These are phyloP conservation scores for Caretta caretta DNA, from an alignment of 2,113 vertebrate genomes.

Conservation along the genomic window DNA sequence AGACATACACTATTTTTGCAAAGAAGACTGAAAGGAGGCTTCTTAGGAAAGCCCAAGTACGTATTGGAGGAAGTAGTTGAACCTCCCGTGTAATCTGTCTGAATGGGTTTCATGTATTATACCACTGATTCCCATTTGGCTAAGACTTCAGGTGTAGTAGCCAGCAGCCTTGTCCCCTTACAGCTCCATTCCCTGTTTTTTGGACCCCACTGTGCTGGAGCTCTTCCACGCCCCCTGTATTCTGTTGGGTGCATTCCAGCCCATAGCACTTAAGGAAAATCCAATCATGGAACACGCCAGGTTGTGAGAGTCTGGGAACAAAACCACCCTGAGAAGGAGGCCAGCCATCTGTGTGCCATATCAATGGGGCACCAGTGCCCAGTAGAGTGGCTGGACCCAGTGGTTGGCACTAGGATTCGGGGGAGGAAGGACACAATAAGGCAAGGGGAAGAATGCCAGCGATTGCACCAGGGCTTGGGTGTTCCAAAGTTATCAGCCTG, in stretches of 20 bases:
- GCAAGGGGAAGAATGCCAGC: background rate
- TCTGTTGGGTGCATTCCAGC: background rate
- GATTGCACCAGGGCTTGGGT: too few species aligned
- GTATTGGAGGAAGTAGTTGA: background rate
- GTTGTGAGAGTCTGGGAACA: background rate
- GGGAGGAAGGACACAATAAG: background rate
- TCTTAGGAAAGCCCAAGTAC: background rate
- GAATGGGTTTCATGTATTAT: background rate
- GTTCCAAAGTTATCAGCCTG: background rate
- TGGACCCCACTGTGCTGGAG: background rate
- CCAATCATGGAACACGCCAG: background rate
- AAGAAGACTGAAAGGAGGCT: background rate
- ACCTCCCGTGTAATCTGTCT: background rate
- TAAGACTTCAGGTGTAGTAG: background rate
- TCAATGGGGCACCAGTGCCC: background rate
- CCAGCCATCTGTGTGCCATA: too few species aligned
- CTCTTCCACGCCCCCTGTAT: background rate
- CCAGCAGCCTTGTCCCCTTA: background rate
- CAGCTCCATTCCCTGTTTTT: background rate
- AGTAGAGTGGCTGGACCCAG: background rate
- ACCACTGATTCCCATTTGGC: background rate
- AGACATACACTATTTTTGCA: background rate
- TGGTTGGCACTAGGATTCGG: fast-evolving
- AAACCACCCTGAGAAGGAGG: background rate
- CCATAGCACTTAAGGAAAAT: background rate